phyloP scores from a whole-genome alignment of 2,797 vertebrate genomes.

The Scarus forsteni region DNA sequence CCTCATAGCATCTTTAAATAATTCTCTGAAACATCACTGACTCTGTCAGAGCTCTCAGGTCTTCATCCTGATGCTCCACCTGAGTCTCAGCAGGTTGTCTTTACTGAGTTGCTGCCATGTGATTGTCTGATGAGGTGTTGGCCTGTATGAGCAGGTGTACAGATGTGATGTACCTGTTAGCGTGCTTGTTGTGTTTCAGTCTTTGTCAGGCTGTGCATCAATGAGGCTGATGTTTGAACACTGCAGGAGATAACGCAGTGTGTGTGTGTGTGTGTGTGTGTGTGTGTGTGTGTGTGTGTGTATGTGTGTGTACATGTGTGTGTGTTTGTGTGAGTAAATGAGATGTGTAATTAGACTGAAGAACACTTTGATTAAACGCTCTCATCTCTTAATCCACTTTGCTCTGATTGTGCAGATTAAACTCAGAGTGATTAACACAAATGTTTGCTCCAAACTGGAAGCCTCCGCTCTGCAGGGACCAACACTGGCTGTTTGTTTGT shows the following conservation, averaged over 20 bases:
- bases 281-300: not conserved
- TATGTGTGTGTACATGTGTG: conserved; percentile 15
- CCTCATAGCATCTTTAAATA: no score
- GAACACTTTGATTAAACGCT: conserved; percentile 82
- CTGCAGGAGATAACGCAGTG: conserved; percentile 62
- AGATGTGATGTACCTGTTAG: not conserved
- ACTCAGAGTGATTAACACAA: conserved; percentile 78
- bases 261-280: conserved; percentile 22
- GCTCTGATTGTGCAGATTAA: conserved; percentile 83
- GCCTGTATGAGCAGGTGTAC: no score
- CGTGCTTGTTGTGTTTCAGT: no score
- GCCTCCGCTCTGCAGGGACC: conserved; percentile 56
- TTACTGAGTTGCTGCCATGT: no score
- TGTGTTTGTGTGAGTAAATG: conserved; percentile 73
- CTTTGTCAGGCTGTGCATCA: not conserved
- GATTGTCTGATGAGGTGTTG: no score
- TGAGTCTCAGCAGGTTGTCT: no score
- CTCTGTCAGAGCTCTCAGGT: no score
- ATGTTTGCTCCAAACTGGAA: conserved; percentile 72
- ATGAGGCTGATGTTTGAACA: conserved; percentile 57
- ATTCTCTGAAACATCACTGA: no score
- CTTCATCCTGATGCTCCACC: no score
- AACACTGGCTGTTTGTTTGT: no score
- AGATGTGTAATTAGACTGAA: conserved; percentile 81
- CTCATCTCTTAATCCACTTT: conserved; percentile 86